These are phyloP conservation scores for Rhamphomyia laevipes DNA, from an alignment of 2,888 invertebrate genomes.

Conservation along the genomic window DNA sequence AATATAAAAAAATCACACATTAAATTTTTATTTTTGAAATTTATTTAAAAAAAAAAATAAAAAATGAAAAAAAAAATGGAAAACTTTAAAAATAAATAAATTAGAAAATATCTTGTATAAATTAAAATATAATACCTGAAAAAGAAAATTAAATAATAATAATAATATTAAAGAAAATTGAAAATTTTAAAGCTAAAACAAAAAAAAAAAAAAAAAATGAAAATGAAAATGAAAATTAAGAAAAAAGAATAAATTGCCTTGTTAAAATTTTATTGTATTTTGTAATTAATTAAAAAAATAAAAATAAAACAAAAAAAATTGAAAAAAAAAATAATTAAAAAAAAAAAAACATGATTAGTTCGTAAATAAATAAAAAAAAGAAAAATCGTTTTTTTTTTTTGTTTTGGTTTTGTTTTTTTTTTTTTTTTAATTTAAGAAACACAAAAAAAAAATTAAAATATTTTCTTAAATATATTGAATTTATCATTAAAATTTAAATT, in stretches of 20 bases:
- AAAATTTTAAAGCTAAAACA: no score
- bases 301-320: not conserved
- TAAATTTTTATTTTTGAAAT: no score
- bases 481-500: no score
- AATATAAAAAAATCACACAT: no score
- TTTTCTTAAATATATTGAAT: no score
- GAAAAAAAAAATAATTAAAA: not conserved
- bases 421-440: not conserved
- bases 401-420: not conserved
- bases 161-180: no score
- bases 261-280: slow-evolving; percentile 3
- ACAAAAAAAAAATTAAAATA: no score
- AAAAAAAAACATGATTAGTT: slow-evolving; percentile 1
- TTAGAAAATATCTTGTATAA: not conserved
- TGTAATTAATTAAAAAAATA: not conserved
- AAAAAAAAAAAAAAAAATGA: not conserved
- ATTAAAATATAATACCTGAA: no score
- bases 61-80: no score
- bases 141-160: no score
- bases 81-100: not conserved
- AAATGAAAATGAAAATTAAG: not conserved
- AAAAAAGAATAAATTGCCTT: not conserved
- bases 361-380: slow-evolving; percentile 1
- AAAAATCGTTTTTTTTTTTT: not conserved
- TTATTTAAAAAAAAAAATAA: not conserved